Evolutionary conservation across 1,140 invertebrate species (phyloP), one percentile per base, ranked within the genome.

Genomic region (Euwallacea similis): DNA sequence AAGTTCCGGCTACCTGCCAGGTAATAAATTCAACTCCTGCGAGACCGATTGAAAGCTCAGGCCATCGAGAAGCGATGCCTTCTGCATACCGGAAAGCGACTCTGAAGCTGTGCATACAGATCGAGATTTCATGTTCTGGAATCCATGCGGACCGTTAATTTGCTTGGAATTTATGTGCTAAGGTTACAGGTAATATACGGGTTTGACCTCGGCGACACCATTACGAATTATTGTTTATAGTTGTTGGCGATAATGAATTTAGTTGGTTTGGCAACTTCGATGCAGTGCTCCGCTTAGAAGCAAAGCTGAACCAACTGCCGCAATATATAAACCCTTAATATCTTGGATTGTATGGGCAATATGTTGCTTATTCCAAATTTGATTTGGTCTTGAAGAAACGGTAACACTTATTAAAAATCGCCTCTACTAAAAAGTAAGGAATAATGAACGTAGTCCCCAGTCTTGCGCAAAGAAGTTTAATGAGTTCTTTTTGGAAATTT

Each of bases 41-140:
- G 74, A 75, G 74, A 73, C 66, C 74, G 72, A 75, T 75, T 75
- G 74, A 75, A 75, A 73, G 74, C 74, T 62, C 72, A 63, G 67
- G 65, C 66, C 68, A 68, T 65, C 53, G 71, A 69, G 74, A 73
- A 50, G 59, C 44, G 56, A 70, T 61, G 72, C 68, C 46, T 33
- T 54, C 63, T 62, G 72, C 68, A 73, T 73, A 73, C 68, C 42
- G 58, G 68, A 70, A 64, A 62, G 61, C 21, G 33, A 33, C 47
- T 42, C 61, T 64, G 43, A 56, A 70, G 60, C 68, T 55, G 42
- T 64, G 68, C 68, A 70, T 70, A 70, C 61, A 70, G 68, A 70
- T 70, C 46, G 68, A 55, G 61, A 64, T 70, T 70, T 70, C 61
- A 64, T 63, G 60, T 70, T 70, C 60, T 63, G 68, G 68, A 63